Evolutionary conservation across 2,888 invertebrate species (phyloP), one percentile per base, ranked within the genome.

Genomic region (Thereva nobilitata): DNA sequence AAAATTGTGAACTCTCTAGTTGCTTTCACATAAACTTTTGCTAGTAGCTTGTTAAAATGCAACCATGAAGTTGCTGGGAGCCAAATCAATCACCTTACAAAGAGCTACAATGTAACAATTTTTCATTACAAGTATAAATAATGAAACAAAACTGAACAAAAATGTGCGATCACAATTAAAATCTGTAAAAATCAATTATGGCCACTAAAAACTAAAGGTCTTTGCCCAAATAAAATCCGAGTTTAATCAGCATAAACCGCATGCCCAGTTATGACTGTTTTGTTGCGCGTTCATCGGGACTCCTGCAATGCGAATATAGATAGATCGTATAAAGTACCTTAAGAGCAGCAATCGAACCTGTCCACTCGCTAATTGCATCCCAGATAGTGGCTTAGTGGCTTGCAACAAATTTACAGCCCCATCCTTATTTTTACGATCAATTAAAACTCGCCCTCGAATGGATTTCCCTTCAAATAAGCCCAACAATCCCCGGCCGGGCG

Each of bases 381-480:
- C 9, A 6, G 55, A 41, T 23, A 41, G 10, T 35, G n/a, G 57
- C 23, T 41, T 44, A 23, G 34, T 57, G 23, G 42, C 34, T 10
- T 42, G 40, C 63, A 63, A 63, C 41, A 63, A 63, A 63, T 63
- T 63, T 63, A 63, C 63, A 63, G 34, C 63, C 40, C 38, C 23
- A 52, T 41, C n/a, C 44, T 64, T 59, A 41, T 53, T 69, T 69
- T 69, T 67, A 67, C 49, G 67, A 64, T 56, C 68, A 69, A 69
- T 69, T 69, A 67, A 69, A 69, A 69, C 68, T 69, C 67, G 67
- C 68, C 67, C 68, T 66, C 68, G 59, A 69, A 69, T 69, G 53
- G 68, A 45, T 54, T 64, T 44, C 40, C 52, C 63, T 41, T 49
- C 49, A 41, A 63, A 34, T 41, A 41, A 42, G 8, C 7, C 7